These are phyloP conservation scores for Oreochromis niloticus DNA, from an alignment of 2,113 vertebrate species.

Conservation along the genomic window DNA sequence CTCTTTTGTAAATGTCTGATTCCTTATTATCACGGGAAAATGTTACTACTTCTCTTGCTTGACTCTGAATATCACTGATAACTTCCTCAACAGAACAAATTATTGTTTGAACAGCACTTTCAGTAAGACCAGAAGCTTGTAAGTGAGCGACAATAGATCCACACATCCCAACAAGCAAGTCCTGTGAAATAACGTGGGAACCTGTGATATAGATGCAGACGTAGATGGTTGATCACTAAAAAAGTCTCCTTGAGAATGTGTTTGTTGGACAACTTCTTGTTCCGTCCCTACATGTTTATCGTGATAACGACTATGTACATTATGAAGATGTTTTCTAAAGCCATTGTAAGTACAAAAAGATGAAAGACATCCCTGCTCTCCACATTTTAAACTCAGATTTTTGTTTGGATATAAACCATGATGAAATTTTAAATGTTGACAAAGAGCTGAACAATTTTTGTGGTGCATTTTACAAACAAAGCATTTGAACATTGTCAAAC, in stretches of 20 bases:
- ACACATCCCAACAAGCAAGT: neutral
- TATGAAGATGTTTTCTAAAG: neutral
- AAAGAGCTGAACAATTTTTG: neutral
- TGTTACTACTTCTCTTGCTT: no score
- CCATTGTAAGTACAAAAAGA: neutral
- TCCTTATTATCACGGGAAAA: no score
- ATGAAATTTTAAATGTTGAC: accelerated
- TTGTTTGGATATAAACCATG: neutral
- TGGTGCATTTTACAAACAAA: neutral
- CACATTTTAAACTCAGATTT: neutral
- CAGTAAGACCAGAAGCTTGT: no score
- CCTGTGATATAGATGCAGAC: accelerated
- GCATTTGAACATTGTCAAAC: neutral
- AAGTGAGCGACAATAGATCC: neutral
- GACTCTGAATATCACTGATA: no score
- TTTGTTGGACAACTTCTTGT: neutral
- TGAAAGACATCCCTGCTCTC: neutral
- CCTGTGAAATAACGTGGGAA: neutral
- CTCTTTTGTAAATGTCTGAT: no score
- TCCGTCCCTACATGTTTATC: accelerated
- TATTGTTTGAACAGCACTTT: no score
- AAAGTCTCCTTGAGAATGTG: accelerated
- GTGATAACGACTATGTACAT: accelerated
- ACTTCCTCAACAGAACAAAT: no score
- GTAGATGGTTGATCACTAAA: neutral